phyloP scores from a whole-genome alignment of 1,140 invertebrate genomes.

The Theocolax elegans region DNA sequence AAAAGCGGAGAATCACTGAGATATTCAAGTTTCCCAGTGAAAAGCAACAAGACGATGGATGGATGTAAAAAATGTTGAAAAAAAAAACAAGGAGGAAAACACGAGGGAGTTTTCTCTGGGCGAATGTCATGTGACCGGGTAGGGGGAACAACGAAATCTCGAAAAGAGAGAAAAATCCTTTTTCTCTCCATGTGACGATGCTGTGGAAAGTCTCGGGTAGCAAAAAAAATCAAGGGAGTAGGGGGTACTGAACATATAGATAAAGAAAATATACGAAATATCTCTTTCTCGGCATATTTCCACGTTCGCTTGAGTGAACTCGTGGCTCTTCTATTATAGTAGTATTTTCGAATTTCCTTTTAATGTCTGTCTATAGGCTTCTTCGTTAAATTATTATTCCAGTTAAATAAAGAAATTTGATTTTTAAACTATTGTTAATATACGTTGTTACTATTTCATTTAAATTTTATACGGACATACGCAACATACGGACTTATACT shows the following conservation, averaged over 20 bases:
- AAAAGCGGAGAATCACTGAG: neutral
- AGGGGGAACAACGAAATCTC: constrained; percentile 22
- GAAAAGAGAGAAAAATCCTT: neutral
- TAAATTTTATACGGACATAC: too few relatives aligned
- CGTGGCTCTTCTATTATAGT: too few relatives aligned
- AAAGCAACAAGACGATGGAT: neutral
- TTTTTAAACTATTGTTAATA: too few relatives aligned
- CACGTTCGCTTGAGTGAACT: neutral
- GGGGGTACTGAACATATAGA: neutral
- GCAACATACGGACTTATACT: too few relatives aligned
- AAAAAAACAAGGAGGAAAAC: neutral
- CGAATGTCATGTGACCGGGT: constrained; percentile 25
- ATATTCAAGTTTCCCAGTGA: constrained; percentile 15
- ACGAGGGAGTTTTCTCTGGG: neutral
- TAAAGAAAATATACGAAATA: neutral
- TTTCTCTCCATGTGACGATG: neutral
- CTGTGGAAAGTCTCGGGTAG: neutral
- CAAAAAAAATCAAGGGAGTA: too few relatives aligned
- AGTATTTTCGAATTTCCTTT: too few relatives aligned
- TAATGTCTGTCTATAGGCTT: too few relatives aligned
- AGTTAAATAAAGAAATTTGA: too few relatives aligned
- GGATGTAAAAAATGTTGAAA: neutral
- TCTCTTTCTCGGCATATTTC: neutral
- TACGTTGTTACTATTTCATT: too few relatives aligned
- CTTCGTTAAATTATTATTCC: too few relatives aligned